Evolutionary conservation across 2,797 vertebrate genomes (phyloP), one percentile per base, ranked within the genome.

Genomic region (Lemur catta): DNA sequence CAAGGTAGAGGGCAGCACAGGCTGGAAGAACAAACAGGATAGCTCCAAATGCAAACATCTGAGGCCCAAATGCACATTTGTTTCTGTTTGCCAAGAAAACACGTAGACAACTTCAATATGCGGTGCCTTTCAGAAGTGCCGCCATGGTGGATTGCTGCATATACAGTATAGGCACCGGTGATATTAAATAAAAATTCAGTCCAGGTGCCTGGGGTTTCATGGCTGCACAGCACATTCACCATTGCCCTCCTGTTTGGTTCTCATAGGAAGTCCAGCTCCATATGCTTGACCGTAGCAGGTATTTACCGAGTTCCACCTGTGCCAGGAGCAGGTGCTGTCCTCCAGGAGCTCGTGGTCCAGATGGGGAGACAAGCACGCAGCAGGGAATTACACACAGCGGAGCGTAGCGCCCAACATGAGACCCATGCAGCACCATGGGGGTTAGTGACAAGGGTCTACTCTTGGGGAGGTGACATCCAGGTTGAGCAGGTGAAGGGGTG

Each of bases 41-140:
- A 78, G 43, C 38, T 74, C 85, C 69, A 74, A 90, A 72, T 35
- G 48, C 61, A 88, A 96, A 97, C 41, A 90, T 94, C 84, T 90
- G 65, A 35, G 71, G 52, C 50, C 52, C 74, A 84, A 94, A 94
- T 61, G 76, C 30, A 95, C 90, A 89, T 91, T 75, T 8, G 76
- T 96, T 71, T 76, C 75, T 82, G 7, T 89, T 86, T 94, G 74
- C 91, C 80, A 96, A 94, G 87, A 86, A 94, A 86, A 94, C 71
- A 81, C 20, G n/a, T 30, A 48, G 82, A 82, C 38, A 91, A 46
- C 65, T 57, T 96, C 18, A 90, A 84, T 67, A 57, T 30, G 26
- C 15, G 59, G 55, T 24, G 26, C 28, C 46, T 85, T 82, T 13
- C 26, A n/a, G 84, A 91, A 79, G 65, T 18, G 18, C 6, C 3